These are phyloP conservation scores for Zaprionus obscuricornis DNA, from an alignment of 2,888 invertebrate genomes.

Conservation along the genomic window DNA sequence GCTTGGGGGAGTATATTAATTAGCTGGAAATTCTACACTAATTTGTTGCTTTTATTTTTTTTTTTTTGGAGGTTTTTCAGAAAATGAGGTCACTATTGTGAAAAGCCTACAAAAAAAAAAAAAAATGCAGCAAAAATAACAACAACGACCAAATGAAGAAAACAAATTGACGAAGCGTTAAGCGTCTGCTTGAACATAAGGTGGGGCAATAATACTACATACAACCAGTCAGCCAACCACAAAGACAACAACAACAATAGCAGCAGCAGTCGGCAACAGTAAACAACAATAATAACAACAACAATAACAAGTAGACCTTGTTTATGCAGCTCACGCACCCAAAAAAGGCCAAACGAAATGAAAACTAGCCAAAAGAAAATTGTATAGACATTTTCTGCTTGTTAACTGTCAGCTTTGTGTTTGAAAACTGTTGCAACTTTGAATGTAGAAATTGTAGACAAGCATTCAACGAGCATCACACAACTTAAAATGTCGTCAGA, in stretches of 20 bases:
- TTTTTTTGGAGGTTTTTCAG: constrained; percentile 5
- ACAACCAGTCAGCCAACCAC: constrained; percentile 54
- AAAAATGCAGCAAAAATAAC: background rate
- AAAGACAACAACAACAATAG: constrained; percentile 41
- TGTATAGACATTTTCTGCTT: constrained; percentile 56
- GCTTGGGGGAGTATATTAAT: constrained; percentile 42
- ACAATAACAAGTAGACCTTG: constrained; percentile 39
- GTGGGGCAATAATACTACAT: constrained; percentile 43
- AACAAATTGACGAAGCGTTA: constrained; percentile 74
- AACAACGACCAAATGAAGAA: constrained; percentile 24
- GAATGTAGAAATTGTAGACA: constrained; percentile 22
- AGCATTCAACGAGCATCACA: background rate
- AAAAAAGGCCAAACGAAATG: constrained; percentile 40
- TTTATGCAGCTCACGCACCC: constrained; percentile 67
- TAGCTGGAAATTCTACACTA: constrained; percentile 59
- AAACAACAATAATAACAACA: constrained; percentile 17
- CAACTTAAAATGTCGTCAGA: constrained; percentile 6
- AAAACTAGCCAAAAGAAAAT: constrained; percentile 54
- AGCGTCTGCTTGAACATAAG: constrained; percentile 53
- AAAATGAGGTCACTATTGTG: constrained; percentile 59
- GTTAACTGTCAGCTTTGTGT: constrained; percentile 52
- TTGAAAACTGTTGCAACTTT: constrained; percentile 39
- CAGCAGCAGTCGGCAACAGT: too few species aligned
- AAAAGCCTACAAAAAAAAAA: constrained; percentile 40
- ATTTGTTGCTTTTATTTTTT: constrained; percentile 38